A percentile compares a stretch with the other conserved stretches of the same genome.
These are phyloP conservation scores for Dyspetes luteomarginatus DNA, from an alignment of 2,888 invertebrate genomes.

Conservation along the genomic window DNA sequence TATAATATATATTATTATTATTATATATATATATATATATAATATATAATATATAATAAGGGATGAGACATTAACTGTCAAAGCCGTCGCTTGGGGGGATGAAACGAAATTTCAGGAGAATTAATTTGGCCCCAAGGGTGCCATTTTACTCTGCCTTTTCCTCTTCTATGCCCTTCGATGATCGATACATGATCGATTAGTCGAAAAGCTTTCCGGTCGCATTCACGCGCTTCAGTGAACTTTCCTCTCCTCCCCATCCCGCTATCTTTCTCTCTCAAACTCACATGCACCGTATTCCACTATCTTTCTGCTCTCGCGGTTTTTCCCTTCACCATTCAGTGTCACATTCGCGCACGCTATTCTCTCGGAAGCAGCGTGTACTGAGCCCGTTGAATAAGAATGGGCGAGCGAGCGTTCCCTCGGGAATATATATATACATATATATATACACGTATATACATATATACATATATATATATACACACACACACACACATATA, in stretches of 20 bases:
- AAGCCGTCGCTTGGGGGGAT: no score
- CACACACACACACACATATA: no score
- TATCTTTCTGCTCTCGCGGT: slow-evolving; percentile 1
- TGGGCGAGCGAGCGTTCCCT: slow-evolving; percentile 47
- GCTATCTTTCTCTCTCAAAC: slow-evolving; percentile 15
- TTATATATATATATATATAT: no score
- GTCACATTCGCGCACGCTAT: slow-evolving; percentile 24
- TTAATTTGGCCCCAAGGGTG: background rate
- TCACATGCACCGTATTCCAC: slow-evolving; percentile 17
- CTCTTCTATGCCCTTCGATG: background rate
- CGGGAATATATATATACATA: slow-evolving; percentile 27
- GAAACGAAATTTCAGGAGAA: background rate
- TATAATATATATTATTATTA: no score
- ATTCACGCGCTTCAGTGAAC: background rate
- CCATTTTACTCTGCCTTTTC: background rate
- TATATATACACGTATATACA: slow-evolving; percentile 10
- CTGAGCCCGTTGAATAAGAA: slow-evolving; percentile 62
- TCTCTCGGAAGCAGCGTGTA: slow-evolving; percentile 55
- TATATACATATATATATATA: no score
- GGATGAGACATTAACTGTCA: no score
- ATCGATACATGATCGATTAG: slow-evolving; percentile 21
- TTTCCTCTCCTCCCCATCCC: background rate
- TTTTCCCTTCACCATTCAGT: slow-evolving; percentile 19
- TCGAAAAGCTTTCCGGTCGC: slow-evolving; percentile 21
- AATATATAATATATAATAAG: no score